A percentile compares a stretch with the other conserved stretches of the same genome.
These are phyloP conservation scores for Hololepta plana DNA, from an alignment of 2,888 invertebrate species.

Conservation along the genomic window DNA sequence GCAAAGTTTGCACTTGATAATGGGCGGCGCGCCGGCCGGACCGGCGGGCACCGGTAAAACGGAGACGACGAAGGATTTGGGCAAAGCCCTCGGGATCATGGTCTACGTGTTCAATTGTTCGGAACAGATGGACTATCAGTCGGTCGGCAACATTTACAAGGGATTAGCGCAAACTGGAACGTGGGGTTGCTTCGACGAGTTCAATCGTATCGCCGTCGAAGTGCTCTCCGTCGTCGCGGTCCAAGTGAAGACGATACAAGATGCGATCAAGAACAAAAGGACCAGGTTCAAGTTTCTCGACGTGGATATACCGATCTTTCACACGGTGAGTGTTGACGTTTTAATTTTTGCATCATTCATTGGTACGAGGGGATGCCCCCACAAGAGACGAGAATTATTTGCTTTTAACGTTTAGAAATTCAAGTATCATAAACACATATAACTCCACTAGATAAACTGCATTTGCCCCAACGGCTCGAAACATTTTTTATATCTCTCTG, in stretches of 20 bases:
- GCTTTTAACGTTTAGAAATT: neutral
- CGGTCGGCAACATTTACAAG: slow-evolving; percentile 88
- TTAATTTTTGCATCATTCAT: neutral
- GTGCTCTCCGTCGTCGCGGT: slow-evolving; percentile 91
- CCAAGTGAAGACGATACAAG: slow-evolving; percentile 72
- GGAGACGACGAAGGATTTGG: slow-evolving; percentile 91
- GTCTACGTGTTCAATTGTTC: slow-evolving; percentile 97
- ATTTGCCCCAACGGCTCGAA: too few relatives aligned
- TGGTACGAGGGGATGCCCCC: too few relatives aligned
- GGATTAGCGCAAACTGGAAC: slow-evolving; percentile 90
- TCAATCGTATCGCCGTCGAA: slow-evolving; percentile 88
- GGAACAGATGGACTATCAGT: slow-evolving; percentile 94
- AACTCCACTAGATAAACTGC: too few relatives aligned
- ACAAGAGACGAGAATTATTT: slow-evolving; percentile 2
- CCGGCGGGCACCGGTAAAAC: slow-evolving; percentile 95
- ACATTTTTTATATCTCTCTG: too few relatives aligned
- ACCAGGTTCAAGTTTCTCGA: slow-evolving; percentile 70
- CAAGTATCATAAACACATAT: neutral
- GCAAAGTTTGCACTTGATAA: slow-evolving; percentile 60
- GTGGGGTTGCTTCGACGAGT: slow-evolving; percentile 96
- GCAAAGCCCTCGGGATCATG: slow-evolving; percentile 86
- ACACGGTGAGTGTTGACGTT: slow-evolving; percentile 39
- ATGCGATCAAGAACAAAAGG: slow-evolving; percentile 74
- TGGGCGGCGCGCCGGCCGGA: slow-evolving; percentile 95
- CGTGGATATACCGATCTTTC: slow-evolving; percentile 52